These are phyloP conservation scores for Porites australiensis DNA, from an alignment of 64 coral and sea anemone genomes.

Conservation along the genomic window DNA sequence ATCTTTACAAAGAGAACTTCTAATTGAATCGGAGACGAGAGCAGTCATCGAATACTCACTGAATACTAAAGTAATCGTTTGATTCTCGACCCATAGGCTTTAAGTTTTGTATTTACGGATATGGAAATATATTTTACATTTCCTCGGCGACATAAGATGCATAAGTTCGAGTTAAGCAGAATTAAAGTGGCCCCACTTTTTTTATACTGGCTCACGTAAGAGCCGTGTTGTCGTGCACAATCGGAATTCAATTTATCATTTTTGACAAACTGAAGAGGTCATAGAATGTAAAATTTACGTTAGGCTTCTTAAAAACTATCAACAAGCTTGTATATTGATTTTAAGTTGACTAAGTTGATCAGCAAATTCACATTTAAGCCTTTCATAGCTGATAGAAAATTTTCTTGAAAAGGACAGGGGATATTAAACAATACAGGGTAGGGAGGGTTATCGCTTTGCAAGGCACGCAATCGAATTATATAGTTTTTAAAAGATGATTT, in stretches of 20 bases:
- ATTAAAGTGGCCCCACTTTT: not conserved
- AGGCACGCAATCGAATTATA: not conserved
- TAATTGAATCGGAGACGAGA: not conserved
- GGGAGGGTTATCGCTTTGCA: not conserved
- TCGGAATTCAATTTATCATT: constrained; percentile 41
- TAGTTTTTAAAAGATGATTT: no score
- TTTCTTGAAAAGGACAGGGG: no score
- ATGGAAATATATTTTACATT: not conserved
- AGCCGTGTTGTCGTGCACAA: not conserved
- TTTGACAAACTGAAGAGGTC: constrained; percentile 43
- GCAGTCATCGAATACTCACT: not conserved
- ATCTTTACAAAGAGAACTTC: constrained; percentile 7
- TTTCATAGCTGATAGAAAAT: no score
- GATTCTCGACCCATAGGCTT: not conserved
- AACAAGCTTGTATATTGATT: constrained; percentile 1
- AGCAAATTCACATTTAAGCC: not conserved
- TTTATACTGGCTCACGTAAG: not conserved
- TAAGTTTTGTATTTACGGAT: not conserved
- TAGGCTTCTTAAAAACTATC: constrained; percentile 36
- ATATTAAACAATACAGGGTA: not conserved
- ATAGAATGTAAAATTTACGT: constrained; percentile 35
- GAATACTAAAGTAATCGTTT: not conserved
- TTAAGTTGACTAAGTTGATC: not conserved
- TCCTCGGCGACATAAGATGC: not conserved
- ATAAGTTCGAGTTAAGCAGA: not conserved